These are phyloP conservation scores for Drosophila tristis DNA, from an alignment of 1,140 invertebrate genomes.

Conservation along the genomic window DNA sequence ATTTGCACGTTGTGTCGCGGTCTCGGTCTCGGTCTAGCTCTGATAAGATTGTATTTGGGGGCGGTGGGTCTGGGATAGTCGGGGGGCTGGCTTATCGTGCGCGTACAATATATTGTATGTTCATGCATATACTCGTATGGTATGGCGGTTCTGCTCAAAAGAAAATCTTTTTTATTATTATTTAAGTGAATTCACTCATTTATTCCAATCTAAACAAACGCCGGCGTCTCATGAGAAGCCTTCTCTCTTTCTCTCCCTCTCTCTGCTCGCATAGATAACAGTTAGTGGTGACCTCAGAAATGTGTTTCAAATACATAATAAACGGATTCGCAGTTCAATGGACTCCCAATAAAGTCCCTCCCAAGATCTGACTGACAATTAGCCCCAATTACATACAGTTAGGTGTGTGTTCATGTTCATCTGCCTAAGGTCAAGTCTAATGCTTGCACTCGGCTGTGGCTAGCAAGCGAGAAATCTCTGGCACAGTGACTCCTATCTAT, in stretches of 20 bases:
- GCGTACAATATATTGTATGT: background rate
- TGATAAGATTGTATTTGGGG: conserved; percentile 67
- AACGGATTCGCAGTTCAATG: conserved; percentile 31
- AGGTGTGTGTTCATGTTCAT: background rate
- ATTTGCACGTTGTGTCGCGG: conserved; percentile 39
- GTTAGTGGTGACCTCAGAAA: conserved; percentile 41
- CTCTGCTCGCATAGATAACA: conserved; percentile 26
- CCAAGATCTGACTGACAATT: conserved; percentile 11
- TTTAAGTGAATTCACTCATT: conserved; percentile 69
- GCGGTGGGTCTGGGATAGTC: background rate
- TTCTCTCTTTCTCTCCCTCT: conserved; percentile 15
- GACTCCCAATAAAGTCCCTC: conserved; percentile 23
- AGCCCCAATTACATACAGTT: conserved; percentile 5
- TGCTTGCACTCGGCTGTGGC: background rate
- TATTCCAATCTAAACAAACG: conserved; percentile 67
- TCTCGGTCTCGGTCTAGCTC: background rate
- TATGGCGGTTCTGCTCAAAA: conserved; percentile 27
- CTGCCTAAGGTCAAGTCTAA: conserved; percentile 23
- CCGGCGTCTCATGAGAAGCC: conserved; percentile 29
- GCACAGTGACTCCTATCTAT: no score
- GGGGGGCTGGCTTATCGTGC: conserved; percentile 49
- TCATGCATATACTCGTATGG: conserved; percentile 1
- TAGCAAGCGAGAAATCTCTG: no score
- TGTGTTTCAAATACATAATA: conserved; percentile 20
- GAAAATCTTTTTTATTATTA: conserved; percentile 68